Conservation (phyloP, 2,113 vertebrate species). For the Sinocyclocheilus grahami region DNA sequence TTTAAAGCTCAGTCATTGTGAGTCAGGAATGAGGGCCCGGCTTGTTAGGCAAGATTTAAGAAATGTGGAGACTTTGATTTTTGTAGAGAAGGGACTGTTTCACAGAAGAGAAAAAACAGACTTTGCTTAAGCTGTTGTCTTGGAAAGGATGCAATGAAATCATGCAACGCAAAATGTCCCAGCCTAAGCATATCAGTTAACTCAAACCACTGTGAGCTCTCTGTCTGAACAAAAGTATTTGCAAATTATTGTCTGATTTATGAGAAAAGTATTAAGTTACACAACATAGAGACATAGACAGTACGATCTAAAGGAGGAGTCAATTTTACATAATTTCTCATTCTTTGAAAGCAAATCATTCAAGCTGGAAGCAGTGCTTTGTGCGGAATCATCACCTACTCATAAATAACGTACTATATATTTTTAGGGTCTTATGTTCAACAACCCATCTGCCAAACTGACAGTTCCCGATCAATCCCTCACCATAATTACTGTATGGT, state of each 20-base stretch:
- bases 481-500: constrained; percentile 38
- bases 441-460: constrained; percentile 34
- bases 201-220: constrained; percentile 28
- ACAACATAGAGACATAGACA: not conserved
- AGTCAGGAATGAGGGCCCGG: constrained; percentile 36
- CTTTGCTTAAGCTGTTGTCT: constrained; percentile 55
- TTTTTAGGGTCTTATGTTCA: constrained; percentile 9
- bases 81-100: not conserved
- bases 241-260: not conserved
- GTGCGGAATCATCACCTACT: constrained; percentile 69
- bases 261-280: constrained; percentile 4
- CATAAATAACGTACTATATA: constrained; percentile 77
- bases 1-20: constrained; percentile 45
- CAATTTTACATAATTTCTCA: not conserved
- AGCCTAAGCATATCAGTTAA: constrained; percentile 17
- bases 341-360: not conserved
- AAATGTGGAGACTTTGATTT: constrained; percentile 29
- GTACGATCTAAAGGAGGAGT: not conserved
- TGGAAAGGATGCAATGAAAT: constrained; percentile 44
- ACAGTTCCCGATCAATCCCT: constrained; percentile 68
- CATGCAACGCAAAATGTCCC: not conserved
- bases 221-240: constrained; percentile 5
- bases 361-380: constrained; percentile 5
- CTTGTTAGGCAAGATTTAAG: constrained; percentile 47
- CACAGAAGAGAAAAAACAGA: constrained; percentile 30